Percentiles rank a stretch among this genome's conserved stretches.
Conservation (phyloP, 2,888 invertebrate species). For the Rhagium mordax region DNA sequence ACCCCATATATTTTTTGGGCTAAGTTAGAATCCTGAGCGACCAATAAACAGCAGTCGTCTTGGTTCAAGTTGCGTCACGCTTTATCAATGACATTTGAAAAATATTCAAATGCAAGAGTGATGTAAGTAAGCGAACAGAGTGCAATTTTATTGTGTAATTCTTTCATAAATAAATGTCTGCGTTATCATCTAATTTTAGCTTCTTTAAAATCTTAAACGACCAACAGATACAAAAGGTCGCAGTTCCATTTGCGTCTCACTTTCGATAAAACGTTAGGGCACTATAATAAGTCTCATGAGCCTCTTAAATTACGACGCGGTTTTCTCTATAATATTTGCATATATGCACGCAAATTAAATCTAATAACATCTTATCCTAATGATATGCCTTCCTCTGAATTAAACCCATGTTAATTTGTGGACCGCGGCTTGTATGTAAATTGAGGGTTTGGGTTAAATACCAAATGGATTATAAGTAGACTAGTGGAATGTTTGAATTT, state of each 20-base stretch:
- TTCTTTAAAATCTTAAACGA: no score
- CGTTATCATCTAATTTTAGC: no score
- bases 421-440: conserved; percentile 59
- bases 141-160: no score
- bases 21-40: no score
- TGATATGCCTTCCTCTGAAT: conserved; percentile 58
- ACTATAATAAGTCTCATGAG: not conserved
- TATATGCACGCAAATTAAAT: conserved; percentile 53
- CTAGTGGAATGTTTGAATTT: conserved; percentile 27
- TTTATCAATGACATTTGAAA: no score
- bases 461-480: conserved; percentile 31
- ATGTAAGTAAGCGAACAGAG: no score
- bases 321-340: conserved; percentile 46
- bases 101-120: no score
- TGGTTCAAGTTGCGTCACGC: no score
- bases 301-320: not conserved
- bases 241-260: not conserved
- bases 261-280: not conserved
- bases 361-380: conserved; percentile 58
- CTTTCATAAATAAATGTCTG: no score
- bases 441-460: conserved; percentile 54
- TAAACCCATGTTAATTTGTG: conserved; percentile 60
- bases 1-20: no score
- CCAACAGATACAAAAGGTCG: no score
- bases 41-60: no score